These are phyloP conservation scores for Hippolais icterina DNA, from an alignment of 2,113 vertebrate genomes.

Conservation along the genomic window DNA sequence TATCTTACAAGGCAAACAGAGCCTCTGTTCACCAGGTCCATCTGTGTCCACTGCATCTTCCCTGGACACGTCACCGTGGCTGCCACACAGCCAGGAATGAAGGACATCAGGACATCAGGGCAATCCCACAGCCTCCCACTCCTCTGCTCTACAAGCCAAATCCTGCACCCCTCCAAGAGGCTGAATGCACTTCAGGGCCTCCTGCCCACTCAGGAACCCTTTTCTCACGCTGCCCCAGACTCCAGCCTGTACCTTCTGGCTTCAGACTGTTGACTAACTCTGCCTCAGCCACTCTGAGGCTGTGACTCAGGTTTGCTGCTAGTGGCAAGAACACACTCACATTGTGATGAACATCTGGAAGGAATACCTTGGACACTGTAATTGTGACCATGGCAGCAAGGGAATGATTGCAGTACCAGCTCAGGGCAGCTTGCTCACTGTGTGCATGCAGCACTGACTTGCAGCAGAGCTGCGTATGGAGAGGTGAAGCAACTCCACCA, in stretches of 20 bases:
- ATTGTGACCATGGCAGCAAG: not conserved
- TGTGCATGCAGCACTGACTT: accelerated
- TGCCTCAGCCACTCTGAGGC: not conserved
- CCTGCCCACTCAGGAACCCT: not conserved
- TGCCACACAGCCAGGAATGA: not conserved
- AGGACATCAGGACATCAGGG: not conserved
- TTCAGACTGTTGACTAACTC: not conserved
- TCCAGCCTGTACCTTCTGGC: not conserved
- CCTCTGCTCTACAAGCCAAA: accelerated
- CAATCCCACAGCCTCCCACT: not conserved
- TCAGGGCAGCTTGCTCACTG: not conserved
- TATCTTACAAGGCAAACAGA: not conserved
- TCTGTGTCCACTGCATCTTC: not conserved
- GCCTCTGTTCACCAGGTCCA: not conserved
- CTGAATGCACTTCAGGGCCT: not conserved
- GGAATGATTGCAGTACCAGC: not conserved
- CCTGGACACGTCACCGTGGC: accelerated
- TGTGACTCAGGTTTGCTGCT: not conserved
- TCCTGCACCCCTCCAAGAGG: accelerated
- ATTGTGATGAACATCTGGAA: not conserved
- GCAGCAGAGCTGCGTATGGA: not conserved
- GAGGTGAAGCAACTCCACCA: not conserved
- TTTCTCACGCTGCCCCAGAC: not conserved
- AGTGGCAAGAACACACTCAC: not conserved
- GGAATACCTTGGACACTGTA: not conserved